phyloP scores from a whole-genome alignment of 2,113 vertebrate genomes.

The Anarrhichthys ocellatus region DNA sequence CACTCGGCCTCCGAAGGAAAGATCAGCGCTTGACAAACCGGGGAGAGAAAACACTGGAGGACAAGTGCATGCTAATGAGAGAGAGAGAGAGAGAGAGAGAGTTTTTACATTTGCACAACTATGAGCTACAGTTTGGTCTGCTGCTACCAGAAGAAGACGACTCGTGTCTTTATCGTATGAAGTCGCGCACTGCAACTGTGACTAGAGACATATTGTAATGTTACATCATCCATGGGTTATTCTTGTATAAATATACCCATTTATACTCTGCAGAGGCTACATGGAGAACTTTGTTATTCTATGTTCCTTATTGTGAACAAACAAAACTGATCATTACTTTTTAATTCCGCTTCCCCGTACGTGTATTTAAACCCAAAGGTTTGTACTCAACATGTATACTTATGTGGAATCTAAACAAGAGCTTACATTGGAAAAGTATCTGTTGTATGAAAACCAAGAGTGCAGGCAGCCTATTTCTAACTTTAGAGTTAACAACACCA shows the following conservation, averaged over 20 bases:
- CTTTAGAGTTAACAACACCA: neutral
- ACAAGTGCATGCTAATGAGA: slow-evolving; percentile 70
- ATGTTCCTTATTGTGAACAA: neutral
- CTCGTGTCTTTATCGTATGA: slow-evolving; percentile 10
- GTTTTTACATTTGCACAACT: too few relatives aligned
- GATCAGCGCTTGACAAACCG: slow-evolving; percentile 57
- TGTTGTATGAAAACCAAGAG: neutral
- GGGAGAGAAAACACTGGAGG: slow-evolving; percentile 57
- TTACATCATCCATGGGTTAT: slow-evolving; percentile 46
- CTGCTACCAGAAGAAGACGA: slow-evolving; percentile 20
- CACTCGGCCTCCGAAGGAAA: slow-evolving; percentile 47
- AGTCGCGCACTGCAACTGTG: slow-evolving; percentile 30
- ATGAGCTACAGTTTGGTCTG: slow-evolving; percentile 24
- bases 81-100: slow-evolving; percentile 9
- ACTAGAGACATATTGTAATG: slow-evolving; percentile 4
- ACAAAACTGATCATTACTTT: neutral
- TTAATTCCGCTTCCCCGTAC: neutral
- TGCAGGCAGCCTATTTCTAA: neutral
- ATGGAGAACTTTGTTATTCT: neutral
- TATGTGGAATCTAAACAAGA: neutral
- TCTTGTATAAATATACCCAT: neutral
- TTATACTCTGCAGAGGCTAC: slow-evolving; percentile 9
- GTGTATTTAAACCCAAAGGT: neutral
- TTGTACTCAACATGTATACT: neutral
- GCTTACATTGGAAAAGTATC: neutral